Base-by-base conservation (phyloP, 2,797 vertebrate species). In the Phoeniculus purpureus region DNA sequence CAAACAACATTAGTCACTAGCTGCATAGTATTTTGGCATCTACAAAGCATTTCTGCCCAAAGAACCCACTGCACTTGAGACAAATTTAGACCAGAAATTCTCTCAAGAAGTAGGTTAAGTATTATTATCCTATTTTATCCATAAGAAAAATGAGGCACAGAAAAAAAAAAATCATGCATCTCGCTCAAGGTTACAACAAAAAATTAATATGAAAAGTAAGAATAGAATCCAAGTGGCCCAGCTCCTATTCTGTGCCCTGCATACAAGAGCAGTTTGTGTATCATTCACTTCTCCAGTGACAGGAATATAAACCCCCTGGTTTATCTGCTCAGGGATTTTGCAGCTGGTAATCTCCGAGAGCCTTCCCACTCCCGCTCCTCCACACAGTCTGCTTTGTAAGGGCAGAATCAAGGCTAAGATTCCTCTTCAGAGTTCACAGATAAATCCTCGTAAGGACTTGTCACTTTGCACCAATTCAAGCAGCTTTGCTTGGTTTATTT, bases 51-150 rank as follows among this genome's bases (percentile, higher is more conserved):
- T 90, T 66, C 91, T 89, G 65, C 67, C 90, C 90, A 89, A 92
- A 90, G 81, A 92, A 72, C 59, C 68, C 88, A 87, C 85, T 59
- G 66, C 90, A 94, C 66, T 78, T 73, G 86, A 82, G 92, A 94
- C 88, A 90, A 84, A 95, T 87, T 90, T 85, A 90, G 88, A 87
- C 40, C 18, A 77, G 73, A 87, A 93, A 77, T 72, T 79, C 85
- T 74, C 88, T 43, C 11, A 55, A 80, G 72, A 95, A 95, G 62
- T 85, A 93, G 91, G 91, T 86, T 88, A 95, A 90, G 62, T 62
- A 70, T 66, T 85, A 94, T 82, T 72, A 90, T 87, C 81, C 32
- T 48, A 60, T 86, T 95, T 89, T 70, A 93, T 29, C 70, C 3
- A 0, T 43, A 74, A 27, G 2, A 71, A 91, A 93, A 92, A 64